Evolutionary conservation across 35 echinoderm and acorn worm genomes (phyloP).

Genomic region (Apostichopus californicus): DNA sequence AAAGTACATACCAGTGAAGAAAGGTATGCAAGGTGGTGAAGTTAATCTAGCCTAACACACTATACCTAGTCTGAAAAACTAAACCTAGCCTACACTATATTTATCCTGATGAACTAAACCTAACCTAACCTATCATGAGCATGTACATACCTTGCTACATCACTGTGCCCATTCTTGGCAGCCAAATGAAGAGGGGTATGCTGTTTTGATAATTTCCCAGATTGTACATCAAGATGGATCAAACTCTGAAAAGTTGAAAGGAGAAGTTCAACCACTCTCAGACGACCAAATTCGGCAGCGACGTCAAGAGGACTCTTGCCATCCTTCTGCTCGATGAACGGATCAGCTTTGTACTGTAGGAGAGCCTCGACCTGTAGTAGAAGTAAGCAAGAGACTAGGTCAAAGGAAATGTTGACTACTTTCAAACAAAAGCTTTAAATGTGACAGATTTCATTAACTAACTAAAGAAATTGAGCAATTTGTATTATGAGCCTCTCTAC

Average conservation of each 20-base stretch:
- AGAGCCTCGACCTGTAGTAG: constrained; percentile 73
- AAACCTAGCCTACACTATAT: no score
- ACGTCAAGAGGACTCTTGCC: constrained; percentile 91
- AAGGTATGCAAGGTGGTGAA: no score
- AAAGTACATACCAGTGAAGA: no score
- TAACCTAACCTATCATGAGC: not conserved
- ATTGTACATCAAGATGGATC: constrained; percentile 52
- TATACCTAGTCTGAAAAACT: no score
- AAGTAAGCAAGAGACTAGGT: not conserved
- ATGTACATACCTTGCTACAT: constrained; percentile 78
- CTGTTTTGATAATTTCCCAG: constrained; percentile 58
- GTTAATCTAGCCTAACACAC: no score
- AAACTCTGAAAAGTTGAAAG: constrained; percentile 64
- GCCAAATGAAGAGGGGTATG: constrained; percentile 93
- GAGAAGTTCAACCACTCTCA: constrained; percentile 71
- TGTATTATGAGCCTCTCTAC: no score
- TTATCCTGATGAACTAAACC: not conserved
- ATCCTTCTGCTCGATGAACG: constrained; percentile 72
- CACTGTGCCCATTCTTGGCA: constrained; percentile 96
- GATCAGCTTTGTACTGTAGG: constrained; percentile 78
- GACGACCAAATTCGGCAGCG: constrained; percentile 86
- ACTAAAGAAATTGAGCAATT: no score
- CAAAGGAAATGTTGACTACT: no score
- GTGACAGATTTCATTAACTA: no score
- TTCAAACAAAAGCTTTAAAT: no score